A percentile compares a stretch with the other conserved stretches of the same genome.
Conservation (phyloP, 2,797 vertebrate genomes). For the Xenops minutus region DNA sequence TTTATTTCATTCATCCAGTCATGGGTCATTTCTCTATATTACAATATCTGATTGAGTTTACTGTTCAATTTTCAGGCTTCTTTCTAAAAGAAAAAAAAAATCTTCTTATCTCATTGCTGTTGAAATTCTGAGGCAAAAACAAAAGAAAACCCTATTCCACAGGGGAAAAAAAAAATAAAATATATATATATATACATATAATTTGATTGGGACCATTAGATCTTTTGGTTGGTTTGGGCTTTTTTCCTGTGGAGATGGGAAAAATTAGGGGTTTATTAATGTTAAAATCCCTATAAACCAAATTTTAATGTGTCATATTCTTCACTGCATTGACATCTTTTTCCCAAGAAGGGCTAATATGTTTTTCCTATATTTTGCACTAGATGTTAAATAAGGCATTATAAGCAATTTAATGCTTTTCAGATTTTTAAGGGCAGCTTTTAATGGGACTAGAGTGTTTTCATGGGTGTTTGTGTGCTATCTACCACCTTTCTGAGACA, state of each 20-base stretch:
- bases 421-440: background rate
- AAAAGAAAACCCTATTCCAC: background rate
- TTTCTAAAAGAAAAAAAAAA: background rate
- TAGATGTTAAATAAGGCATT: background rate
- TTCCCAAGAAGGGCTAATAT: background rate
- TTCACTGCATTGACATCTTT: background rate
- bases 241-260: background rate
- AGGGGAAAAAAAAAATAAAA: background rate
- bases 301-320: background rate
- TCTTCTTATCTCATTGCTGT: background rate
- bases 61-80: background rate
- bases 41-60: background rate
- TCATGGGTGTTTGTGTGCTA: background rate
- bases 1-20: background rate
- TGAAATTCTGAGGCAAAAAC: background rate
- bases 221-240: rapidly evolving
- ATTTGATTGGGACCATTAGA: background rate
- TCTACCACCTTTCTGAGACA: background rate
- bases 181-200: too few relatives aligned
- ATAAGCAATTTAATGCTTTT: background rate
- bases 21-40: background rate
- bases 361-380: background rate
- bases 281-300: background rate
- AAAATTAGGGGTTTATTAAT: background rate
- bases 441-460: background rate